Base-by-base conservation (phyloP, 2,888 invertebrate genomes). In the Agrypnus murinus region DNA sequence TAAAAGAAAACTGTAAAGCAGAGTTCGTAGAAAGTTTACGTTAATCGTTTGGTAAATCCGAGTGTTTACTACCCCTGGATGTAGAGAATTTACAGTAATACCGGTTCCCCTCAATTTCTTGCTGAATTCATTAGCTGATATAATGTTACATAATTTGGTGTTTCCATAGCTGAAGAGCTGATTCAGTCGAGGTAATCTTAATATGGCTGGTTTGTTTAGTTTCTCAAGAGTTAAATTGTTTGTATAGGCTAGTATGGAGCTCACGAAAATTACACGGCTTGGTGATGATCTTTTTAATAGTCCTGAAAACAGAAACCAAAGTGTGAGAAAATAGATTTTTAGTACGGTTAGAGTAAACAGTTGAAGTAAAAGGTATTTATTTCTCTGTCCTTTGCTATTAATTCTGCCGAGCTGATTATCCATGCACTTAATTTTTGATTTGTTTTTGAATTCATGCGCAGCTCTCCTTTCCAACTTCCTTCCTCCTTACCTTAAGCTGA, bases 1-100 rank as follows among this genome's bases (percentile, higher is more conserved):
- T 19, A 46, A 8, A 8, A 36, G 9, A n/a, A n/a, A n/a, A n/a
- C n/a, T n/a, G n/a, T n/a, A n/a, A n/a, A n/a, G n/a, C n/a, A n/a
- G n/a, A n/a, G n/a, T n/a, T n/a, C 25, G 3, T 5, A 25, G 5
- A 25, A 25, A 25, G 3, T 5, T 25, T 25, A 25, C 3, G 25
- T 5, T 25, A 25, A 25, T 25, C 25, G 64, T 77, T 66, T 55
- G 76, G 78, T 53, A 83, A 77, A 32, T 81, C 75, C 0, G 75
- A 0, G 82, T 82, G 55, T 79, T 74, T n/a, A 85, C 81, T 46
- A 80, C 69, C 31, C 85, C 85, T 8, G 86, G 85, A 77, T 85
- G 83, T 6, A 85, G 66, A 14, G 84, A 82, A 70, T 86, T 85
- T 3, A 81, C 81, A 10, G 81, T 82, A 0, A 85, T 81, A n/a